Percentiles rank a stretch among this genome's conserved stretches.
Evolutionary conservation across 2,888 invertebrate species (phyloP).

Genomic region (Chymomyza amoena): DNA sequence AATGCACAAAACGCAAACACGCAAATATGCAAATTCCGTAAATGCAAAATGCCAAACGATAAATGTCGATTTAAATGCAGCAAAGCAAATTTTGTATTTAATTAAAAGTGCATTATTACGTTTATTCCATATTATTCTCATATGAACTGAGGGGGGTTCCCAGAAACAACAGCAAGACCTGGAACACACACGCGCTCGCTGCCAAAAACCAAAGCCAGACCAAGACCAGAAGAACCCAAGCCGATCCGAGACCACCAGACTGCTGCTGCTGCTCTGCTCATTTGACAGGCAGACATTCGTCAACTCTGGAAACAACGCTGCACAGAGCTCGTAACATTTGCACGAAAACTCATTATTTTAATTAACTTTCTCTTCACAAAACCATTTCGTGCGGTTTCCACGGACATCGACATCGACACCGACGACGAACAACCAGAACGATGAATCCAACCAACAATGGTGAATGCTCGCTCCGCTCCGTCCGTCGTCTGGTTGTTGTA

Average conservation of each 20-base stretch:
- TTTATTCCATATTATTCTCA: constrained; percentile 45
- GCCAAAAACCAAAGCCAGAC: neutral
- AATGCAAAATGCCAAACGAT: constrained; percentile 33
- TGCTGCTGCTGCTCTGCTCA: constrained; percentile 24
- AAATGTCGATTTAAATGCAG: constrained; percentile 51
- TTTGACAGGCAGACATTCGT: constrained; percentile 65
- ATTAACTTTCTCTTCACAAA: constrained; percentile 76
- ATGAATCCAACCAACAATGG: constrained; percentile 11
- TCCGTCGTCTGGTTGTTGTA: neutral
- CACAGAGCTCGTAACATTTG: constrained; percentile 50
- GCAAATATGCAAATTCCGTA: constrained; percentile 50
- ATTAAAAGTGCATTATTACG: constrained; percentile 72
- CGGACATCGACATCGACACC: constrained; percentile 53
- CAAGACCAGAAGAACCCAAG: neutral
- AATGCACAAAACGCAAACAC: constrained; percentile 40
- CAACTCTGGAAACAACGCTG: constrained; percentile 37
- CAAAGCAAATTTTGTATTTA: constrained; percentile 47
- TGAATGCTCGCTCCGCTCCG: constrained; percentile 6
- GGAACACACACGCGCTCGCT: neutral
- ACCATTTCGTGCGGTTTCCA: constrained; percentile 56
- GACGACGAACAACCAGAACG: constrained; percentile 10
- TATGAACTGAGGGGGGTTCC: constrained; percentile 25
- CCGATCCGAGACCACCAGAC: constrained; percentile 12
- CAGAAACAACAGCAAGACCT: neutral
- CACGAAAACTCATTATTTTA: constrained; percentile 76